Evolutionary conservation across 2,113 vertebrate genomes (phyloP), one percentile per base, ranked within the genome.

Genomic region (Arothron firmamentum): DNA sequence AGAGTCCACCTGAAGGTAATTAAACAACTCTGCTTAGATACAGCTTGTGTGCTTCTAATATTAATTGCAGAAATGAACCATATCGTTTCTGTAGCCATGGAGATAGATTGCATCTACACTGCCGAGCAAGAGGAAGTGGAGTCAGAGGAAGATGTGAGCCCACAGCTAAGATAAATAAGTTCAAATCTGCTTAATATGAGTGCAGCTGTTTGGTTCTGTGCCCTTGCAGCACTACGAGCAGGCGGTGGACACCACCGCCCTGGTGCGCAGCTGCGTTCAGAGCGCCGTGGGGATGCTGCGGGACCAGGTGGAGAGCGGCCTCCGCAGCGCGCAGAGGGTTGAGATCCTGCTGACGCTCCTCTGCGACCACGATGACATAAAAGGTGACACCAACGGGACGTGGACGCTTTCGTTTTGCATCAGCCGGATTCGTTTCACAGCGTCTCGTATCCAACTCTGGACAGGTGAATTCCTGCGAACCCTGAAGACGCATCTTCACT

Each of bases 221-320:
- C 15, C 65, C 23, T 23, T 49, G 62, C 65, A 88, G 84, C 63
- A n/a, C 13, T 50, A 12, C 59, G 67, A 75, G 42, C 59, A 85
- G 50, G 65, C 91, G 34, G 62, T 99, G 70, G 94, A 98, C 89
- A 96, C 92, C 14, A 93, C 92, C 13, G 79, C 87, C 0, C 86
- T 99, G 21, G 80, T 99, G 70, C 87, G 89, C 17, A 97, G 93
- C 87, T 98, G 95, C 31, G 90, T 98, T 19, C 97, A 97, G 73
- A 90, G 89, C 3, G 95, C 97, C 1, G 94, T 97, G 19, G 90
- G 94, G 13, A 92, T 95, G 91, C 90, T 99, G 0, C 81, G 79
- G 47, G 96, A 98, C 78, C 89, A 89, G 58, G 80, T 82, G 0
- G 83, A 90, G 34, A 47, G 80, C 18, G 61, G 83, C 0, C 53